Percentiles rank a stretch among this genome's conserved stretches.
phyloP scores from a whole-genome alignment of 2,113 vertebrate species.

The Hydropotes inermis region DNA sequence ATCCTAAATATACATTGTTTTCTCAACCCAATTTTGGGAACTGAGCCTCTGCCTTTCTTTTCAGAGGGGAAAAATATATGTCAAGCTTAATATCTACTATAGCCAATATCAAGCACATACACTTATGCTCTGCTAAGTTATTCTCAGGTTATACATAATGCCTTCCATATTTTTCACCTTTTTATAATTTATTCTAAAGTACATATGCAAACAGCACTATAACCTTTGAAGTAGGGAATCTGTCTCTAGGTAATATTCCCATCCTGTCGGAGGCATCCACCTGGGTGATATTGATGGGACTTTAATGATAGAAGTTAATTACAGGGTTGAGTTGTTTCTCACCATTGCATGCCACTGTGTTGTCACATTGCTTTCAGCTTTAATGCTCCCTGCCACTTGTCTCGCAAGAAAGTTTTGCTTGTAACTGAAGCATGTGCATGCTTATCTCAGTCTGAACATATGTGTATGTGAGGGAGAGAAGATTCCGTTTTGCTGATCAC shows the following conservation, averaged over 20 bases:
- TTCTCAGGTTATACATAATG: neutral
- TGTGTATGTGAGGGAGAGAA: neutral
- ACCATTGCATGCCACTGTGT: conserved; percentile 75
- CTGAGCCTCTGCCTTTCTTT: neutral
- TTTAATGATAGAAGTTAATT: conserved; percentile 89
- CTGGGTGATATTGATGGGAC: conserved; percentile 82
- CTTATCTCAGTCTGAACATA: conserved; percentile 47
- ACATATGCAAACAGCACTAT: conserved; percentile 67
- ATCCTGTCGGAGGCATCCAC: conserved; percentile 77
- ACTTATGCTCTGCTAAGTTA: neutral
- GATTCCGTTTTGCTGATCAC: conserved; percentile 24
- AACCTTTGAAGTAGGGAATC: conserved; percentile 74
- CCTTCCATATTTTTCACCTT: conserved; percentile 64
- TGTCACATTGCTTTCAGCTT: conserved; percentile 82
- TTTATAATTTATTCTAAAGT: conserved; percentile 49
- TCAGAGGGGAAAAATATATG: neutral
- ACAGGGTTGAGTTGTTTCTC: conserved; percentile 85
- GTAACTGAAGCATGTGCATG: conserved; percentile 62
- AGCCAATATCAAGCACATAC: neutral
- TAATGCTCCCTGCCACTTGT: conserved; percentile 79
- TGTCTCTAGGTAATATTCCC: conserved; percentile 68
- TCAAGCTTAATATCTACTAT: neutral
- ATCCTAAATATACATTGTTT: neutral
- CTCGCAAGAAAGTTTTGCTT: conserved; percentile 81
- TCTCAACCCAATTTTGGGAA: neutral